Evolutionary conservation across 2,113 vertebrate genomes (phyloP).

Genomic region (Machaerirhynchus nigripectus): DNA sequence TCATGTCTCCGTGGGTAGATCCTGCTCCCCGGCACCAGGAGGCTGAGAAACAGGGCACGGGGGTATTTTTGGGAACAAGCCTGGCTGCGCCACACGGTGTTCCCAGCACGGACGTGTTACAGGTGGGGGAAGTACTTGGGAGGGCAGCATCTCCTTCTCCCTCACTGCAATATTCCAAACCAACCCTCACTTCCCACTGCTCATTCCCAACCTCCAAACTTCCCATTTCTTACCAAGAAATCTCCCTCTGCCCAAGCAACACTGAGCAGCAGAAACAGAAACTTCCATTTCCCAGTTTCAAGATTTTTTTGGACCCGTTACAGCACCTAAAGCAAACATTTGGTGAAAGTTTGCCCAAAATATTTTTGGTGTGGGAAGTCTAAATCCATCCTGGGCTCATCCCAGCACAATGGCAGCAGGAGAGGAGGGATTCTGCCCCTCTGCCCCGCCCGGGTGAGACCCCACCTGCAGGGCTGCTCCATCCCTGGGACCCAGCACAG

Average conservation of each 20-base stretch:
- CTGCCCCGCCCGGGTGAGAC: not conserved
- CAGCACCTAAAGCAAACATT: not conserved
- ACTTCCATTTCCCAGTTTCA: not conserved
- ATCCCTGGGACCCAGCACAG: not conserved
- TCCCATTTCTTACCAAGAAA: not conserved
- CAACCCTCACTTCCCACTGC: rapidly evolving
- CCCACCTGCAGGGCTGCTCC: not conserved
- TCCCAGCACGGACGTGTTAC: rapidly evolving
- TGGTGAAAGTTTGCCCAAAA: not conserved
- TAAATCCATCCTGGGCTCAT: not conserved
- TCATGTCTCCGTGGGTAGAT: not conserved
- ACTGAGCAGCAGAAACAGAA: not conserved
- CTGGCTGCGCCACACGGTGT: rapidly evolving
- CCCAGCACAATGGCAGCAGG: not conserved
- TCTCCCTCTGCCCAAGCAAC: not conserved
- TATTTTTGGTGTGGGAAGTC: not conserved
- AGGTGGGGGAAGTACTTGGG: not conserved
- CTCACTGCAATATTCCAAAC: not conserved
- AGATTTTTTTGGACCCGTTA: not conserved
- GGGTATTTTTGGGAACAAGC: not conserved
- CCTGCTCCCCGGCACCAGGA: not conserved
- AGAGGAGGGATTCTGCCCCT: not conserved
- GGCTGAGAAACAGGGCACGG: rapidly evolving
- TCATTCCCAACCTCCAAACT: not conserved
- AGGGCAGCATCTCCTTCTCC: not conserved